Percentiles rank a stretch among this genome's conserved stretches.
phyloP scores from a whole-genome alignment of 2,797 vertebrate species.

The Enteromius fasciolatus region DNA sequence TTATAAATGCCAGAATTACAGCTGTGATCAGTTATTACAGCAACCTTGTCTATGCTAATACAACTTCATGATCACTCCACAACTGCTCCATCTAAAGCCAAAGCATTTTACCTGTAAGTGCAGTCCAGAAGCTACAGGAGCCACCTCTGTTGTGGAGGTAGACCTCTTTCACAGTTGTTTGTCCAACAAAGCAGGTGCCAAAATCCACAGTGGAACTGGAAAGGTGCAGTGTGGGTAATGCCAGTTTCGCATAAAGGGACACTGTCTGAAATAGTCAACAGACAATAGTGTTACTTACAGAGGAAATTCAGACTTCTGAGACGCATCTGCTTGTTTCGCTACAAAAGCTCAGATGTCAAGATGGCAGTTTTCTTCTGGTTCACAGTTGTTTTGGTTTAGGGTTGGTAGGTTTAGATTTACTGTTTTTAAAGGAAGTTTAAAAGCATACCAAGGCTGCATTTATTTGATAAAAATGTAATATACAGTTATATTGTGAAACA shows the following conservation, averaged over 20 bases:
- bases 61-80: not conserved
- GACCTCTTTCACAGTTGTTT: conserved; percentile 74
- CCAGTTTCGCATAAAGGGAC: conserved; percentile 79
- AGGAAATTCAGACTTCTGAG: not conserved
- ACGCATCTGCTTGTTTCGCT: not conserved
- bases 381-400: not conserved
- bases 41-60: not conserved
- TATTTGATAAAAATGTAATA: not conserved
- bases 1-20: not conserved
- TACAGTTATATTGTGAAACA: not conserved
- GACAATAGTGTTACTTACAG: not conserved
- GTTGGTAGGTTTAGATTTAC: not conserved
- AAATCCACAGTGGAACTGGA: conserved; percentile 83
- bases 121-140: conserved; percentile 83
- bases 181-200: conserved; percentile 81
- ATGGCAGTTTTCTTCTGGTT: not conserved
- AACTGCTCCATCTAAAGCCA: not conserved
- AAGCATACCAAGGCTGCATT: not conserved
- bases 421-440: not conserved
- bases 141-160: conserved; percentile 77
- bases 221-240: conserved; percentile 79
- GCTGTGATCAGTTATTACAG: not conserved
- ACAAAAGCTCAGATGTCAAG: not conserved
- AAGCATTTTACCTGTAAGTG: conserved; percentile 74
- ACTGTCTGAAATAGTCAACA: conserved; percentile 75